Evolutionary conservation across 2,888 invertebrate genomes (phyloP), one percentile per base, ranked within the genome.

Genomic region (Cistogaster globosa): DNA sequence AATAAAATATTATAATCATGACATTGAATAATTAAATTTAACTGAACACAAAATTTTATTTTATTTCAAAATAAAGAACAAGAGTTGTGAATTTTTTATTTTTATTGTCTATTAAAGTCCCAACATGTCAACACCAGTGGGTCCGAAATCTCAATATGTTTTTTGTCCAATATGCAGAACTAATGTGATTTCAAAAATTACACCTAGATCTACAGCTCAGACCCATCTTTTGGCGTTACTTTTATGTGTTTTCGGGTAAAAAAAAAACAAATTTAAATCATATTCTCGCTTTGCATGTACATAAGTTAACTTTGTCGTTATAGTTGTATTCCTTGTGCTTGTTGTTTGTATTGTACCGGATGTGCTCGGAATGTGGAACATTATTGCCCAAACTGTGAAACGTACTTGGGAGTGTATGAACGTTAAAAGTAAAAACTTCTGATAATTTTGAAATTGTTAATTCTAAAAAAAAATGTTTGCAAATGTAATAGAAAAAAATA

Each of bases 331-430:
- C 94, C 94, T 0, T 94, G 94, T 86, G 92, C 93, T 45, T 93
- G 93, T 68, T 88, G 94, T 12, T 93, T 94, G 1, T 95, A 94
- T 88, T 94, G 94, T 88, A 92, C 93, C 87, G 91, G 94, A 58
- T 93, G 93, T 18, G 94, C 94, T 83, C 93, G 93, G 83, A 94
- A 93, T 87, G 91, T 92, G 6, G 93, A 94, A 60, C 95, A 95
- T 87, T 94, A 93, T 86, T 95, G 95, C 75, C 94, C 94, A 0
- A 93, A 93, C 81, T 95, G 95, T 88, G 93, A 93, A 68, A 90
- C 93, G 0, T 94, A 91, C 86, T 88, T 95, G 48, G 95, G 95
- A 83, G 92, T 92, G 57, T 93, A 93, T 87, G 89, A 92, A 77
- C 90, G 91, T 55, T 90, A 72, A 80, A 42, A 20, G 14, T 38